Evolutionary conservation across 2,888 invertebrate genomes (phyloP), one percentile per base, ranked within the genome.

Genomic region (Parthenolecanium corni): DNA sequence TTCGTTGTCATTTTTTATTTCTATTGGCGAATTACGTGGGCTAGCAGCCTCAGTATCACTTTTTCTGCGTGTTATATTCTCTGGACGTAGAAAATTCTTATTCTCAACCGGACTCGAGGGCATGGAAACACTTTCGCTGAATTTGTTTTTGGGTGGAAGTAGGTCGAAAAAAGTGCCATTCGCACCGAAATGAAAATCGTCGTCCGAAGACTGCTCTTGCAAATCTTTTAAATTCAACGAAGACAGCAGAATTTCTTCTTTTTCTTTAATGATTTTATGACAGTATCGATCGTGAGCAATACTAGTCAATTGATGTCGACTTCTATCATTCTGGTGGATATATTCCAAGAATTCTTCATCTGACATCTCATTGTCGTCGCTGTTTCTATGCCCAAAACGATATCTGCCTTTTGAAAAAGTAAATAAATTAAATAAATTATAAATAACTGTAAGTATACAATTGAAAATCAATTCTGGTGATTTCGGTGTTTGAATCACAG

Each of bases 231-330:
- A 25, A 58, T 62, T 62, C 9, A 69, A 42, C 14, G 67, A 66
- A 14, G 66, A 66, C 25, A 68, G 51, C n/a, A 69, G 66, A n/a
- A 68, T 64, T 20, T 66, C 64, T 64, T 69, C 68, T 62, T 68
- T 68, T 20, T 67, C 67, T 53, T 65, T 64, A 47, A 69, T 51
- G 14, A 64, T 62, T 46, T 42, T 52, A 44, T 62, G 38, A 36
- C 62, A 62, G 52, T 62, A 63, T 49, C 62, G 66, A 38, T 53
- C 53, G 38, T 64, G 61, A 20, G 61, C 64, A 16, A 52, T 51
- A n/a, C 51, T 54, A 36, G 61, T 64, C 12, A 47, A 31, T 47
- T 66, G 65, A 12, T 58, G 58, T 23, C 62, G 24, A 36, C 54
- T 65, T 18, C 64, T 58, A 23, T 54, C 56, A 38, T 64, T 65